These are phyloP conservation scores for Drosophila parvula DNA, from an alignment of 1,140 invertebrate genomes.

Conservation along the genomic window DNA sequence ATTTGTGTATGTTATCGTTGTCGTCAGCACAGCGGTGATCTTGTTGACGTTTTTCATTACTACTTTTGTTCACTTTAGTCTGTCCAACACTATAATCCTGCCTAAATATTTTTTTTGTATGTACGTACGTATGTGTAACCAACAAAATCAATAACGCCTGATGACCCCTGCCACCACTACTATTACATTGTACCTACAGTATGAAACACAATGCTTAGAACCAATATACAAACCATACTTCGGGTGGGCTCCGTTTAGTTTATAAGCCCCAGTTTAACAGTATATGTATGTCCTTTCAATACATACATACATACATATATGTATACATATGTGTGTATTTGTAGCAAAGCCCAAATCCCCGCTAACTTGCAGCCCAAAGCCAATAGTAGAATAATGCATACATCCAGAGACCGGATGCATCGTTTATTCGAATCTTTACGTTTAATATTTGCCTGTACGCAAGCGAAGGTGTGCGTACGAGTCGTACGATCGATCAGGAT, in stretches of 20 bases:
- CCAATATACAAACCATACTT: constrained; percentile 12
- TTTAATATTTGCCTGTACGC: background rate
- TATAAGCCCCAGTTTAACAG: background rate
- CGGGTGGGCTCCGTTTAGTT: background rate
- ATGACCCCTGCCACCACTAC: constrained; percentile 30
- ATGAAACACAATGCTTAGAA: constrained; percentile 29
- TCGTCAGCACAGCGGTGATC: constrained; percentile 62
- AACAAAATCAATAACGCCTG: constrained; percentile 29
- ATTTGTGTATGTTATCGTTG: constrained; percentile 65
- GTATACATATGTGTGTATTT: background rate
- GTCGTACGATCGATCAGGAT: constrained; percentile 9
- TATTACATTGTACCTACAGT: constrained; percentile 26
- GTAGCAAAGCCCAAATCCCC: constrained; percentile 31
- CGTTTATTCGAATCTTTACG: constrained; percentile 11
- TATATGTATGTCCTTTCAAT: background rate
- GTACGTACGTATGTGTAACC: constrained; percentile 23
- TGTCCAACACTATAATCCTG: constrained; percentile 48
- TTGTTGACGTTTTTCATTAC: constrained; percentile 81
- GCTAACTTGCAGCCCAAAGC: constrained; percentile 78
- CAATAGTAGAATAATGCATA: constrained; percentile 41
- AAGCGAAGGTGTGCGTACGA: constrained; percentile 3
- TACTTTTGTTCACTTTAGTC: constrained; percentile 82
- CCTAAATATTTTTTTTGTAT: constrained; percentile 31
- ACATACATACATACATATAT: background rate
- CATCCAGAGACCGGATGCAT: constrained; percentile 15